Percentiles rank a stretch among this genome's conserved stretches.
Evolutionary conservation across 2,797 vertebrate genomes (phyloP).

Genomic region (Tadarida brasiliensis): DNA sequence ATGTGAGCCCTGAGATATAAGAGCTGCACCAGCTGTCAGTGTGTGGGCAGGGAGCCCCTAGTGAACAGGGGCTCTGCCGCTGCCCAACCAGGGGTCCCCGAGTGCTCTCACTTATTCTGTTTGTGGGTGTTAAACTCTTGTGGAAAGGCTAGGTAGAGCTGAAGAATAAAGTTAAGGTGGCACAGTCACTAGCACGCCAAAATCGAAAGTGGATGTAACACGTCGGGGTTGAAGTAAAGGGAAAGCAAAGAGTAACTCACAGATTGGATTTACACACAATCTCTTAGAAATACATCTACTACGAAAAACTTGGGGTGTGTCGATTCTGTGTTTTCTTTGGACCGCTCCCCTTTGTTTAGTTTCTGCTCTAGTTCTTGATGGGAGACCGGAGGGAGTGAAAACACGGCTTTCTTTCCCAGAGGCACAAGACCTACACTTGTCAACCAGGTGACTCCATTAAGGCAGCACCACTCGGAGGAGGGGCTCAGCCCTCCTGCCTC

Average conservation of each 20-base stretch:
- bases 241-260: constrained; percentile 1
- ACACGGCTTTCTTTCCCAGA: not conserved
- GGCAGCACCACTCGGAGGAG: not conserved
- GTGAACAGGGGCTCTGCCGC: not conserved
- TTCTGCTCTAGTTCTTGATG: not conserved
- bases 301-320: not conserved
- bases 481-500: not conserved
- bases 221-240: not conserved
- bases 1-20: not conserved
- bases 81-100: not conserved
- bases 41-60: not conserved
- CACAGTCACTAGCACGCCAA: not conserved
- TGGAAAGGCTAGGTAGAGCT: not conserved
- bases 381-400: not conserved
- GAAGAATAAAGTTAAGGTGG: not conserved
- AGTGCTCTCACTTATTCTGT: not conserved
- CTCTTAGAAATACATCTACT: not conserved
- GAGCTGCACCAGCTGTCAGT: too few relatives aligned
- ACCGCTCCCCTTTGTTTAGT: not conserved
- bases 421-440: not conserved
- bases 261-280: not conserved
- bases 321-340: not conserved
- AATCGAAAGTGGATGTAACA: not conserved
- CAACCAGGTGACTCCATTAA: not conserved
- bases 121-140: not conserved